A percentile compares a stretch with the other conserved stretches of the same genome.
Evolutionary conservation across 92 coral and sea anemone genomes (phyloP).

Genomic region (Porites cylindrica): DNA sequence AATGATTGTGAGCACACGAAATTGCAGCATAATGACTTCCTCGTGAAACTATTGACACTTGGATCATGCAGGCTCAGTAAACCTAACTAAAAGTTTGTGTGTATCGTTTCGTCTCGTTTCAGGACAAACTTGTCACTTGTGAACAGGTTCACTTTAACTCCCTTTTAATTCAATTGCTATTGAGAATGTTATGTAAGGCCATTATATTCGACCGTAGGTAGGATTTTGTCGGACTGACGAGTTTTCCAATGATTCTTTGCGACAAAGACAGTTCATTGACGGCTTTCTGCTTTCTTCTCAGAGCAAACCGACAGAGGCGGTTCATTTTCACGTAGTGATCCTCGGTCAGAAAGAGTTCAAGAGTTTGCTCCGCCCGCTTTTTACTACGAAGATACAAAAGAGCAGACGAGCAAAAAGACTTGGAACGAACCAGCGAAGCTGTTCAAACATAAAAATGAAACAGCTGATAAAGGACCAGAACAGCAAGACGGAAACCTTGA

Average conservation of each 20-base stretch:
- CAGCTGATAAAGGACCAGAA: neutral
- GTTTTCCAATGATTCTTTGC: neutral
- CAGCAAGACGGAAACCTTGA: neutral
- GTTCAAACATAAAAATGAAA: constrained; percentile 3
- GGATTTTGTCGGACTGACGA: neutral
- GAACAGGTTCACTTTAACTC: too few species aligned
- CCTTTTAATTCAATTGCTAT: too few species aligned
- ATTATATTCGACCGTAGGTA: too few species aligned
- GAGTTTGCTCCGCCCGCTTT: constrained; percentile 96
- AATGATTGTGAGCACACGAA: too few species aligned
- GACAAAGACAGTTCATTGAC: neutral
- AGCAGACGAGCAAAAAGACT: neutral
- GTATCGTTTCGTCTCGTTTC: too few species aligned
- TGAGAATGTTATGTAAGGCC: too few species aligned
- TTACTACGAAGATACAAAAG: constrained; percentile 63
- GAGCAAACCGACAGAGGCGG: constrained; percentile 60
- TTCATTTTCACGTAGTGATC: constrained; percentile 28
- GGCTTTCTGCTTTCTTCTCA: constrained; percentile 2
- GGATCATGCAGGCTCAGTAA: too few species aligned
- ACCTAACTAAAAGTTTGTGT: too few species aligned
- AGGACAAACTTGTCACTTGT: too few species aligned
- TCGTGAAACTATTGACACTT: too few species aligned
- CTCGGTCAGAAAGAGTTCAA: constrained; percentile 68
- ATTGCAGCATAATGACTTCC: too few species aligned
- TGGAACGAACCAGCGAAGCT: constrained; percentile 26